Conservation (phyloP, 1,140 invertebrate species). For the Drosophila mauritiana region DNA sequence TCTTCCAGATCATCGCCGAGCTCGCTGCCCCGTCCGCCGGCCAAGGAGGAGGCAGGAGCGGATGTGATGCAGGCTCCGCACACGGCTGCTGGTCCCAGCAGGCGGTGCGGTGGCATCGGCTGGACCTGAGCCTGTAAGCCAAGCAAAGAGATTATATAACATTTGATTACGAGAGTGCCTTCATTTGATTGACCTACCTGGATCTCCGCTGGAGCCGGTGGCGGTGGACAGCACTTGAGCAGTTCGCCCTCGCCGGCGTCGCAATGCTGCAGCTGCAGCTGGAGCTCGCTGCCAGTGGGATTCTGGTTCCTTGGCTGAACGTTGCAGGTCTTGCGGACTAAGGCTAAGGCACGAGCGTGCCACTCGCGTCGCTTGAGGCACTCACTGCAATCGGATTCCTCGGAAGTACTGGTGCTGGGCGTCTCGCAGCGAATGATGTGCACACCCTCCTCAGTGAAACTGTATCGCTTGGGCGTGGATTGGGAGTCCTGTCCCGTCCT, state of each 20-base stretch:
- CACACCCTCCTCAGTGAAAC: constrained; percentile 88
- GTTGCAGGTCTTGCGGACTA: constrained; percentile 83
- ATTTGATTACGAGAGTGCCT: neutral
- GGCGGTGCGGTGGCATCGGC: constrained; percentile 87
- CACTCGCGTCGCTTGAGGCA: constrained; percentile 83
- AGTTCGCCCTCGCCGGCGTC: constrained; percentile 83
- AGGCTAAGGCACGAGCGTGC: constrained; percentile 80
- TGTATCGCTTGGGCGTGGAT: constrained; percentile 87
- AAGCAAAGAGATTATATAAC: neutral
- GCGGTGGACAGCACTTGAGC: constrained; percentile 80
- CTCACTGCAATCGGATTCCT: constrained; percentile 84
- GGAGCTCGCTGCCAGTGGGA: constrained; percentile 56
- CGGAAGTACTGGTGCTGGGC: constrained; percentile 81
- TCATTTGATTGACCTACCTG: neutral
- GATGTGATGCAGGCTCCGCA: constrained; percentile 87
- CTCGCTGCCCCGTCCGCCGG: constrained; percentile 28
- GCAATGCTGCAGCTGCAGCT: constrained; percentile 67
- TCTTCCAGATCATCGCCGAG: constrained; percentile 84
- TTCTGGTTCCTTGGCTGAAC: constrained; percentile 77
- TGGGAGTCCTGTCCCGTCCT: constrained; percentile 35
- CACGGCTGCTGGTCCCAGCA: constrained; percentile 87
- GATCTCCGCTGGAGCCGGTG: constrained; percentile 8
- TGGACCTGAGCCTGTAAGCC: constrained; percentile 8
- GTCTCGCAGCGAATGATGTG: constrained; percentile 84
- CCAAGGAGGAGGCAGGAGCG: constrained; percentile 22